phyloP scores from a whole-genome alignment of 1,140 invertebrate genomes.

The Elymnias hypermnestra region DNA sequence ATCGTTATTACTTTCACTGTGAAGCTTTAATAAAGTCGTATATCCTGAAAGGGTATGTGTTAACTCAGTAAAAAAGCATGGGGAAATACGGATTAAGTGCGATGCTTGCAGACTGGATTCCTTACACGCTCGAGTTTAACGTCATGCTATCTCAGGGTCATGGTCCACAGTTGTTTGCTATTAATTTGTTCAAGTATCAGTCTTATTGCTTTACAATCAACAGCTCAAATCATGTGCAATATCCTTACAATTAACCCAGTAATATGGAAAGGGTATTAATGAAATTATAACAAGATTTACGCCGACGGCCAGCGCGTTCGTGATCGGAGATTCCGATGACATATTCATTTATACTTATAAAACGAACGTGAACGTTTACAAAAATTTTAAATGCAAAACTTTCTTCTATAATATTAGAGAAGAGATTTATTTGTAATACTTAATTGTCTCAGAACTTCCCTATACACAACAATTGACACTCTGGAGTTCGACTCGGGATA shows the following conservation, averaged over 20 bases:
- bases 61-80: slow-evolving; percentile 9
- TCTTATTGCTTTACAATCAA: slow-evolving; percentile 6
- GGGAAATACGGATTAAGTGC: slow-evolving; percentile 11
- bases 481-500: too few species aligned
- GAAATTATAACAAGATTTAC: slow-evolving; percentile 3
- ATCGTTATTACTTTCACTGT: too few species aligned
- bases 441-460: too few species aligned
- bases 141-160: slow-evolving; percentile 22
- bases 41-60: too few species aligned
- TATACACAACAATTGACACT: too few species aligned
- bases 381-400: too few species aligned
- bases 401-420: too few species aligned
- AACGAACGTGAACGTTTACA: too few species aligned
- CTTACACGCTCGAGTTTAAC: slow-evolving; percentile 13
- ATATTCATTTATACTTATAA: too few species aligned
- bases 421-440: too few species aligned
- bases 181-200: slow-evolving; percentile 1
- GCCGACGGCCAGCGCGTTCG: neutral
- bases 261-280: slow-evolving; percentile 7
- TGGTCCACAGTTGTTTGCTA: slow-evolving; percentile 6
- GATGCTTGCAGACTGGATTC: slow-evolving; percentile 21
- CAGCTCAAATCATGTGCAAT: slow-evolving; percentile 2
- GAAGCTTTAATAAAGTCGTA: too few species aligned
- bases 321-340: neutral
- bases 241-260: neutral